phyloP scores from a whole-genome alignment of 1,140 invertebrate genomes.

The Capitella teleta region DNA sequence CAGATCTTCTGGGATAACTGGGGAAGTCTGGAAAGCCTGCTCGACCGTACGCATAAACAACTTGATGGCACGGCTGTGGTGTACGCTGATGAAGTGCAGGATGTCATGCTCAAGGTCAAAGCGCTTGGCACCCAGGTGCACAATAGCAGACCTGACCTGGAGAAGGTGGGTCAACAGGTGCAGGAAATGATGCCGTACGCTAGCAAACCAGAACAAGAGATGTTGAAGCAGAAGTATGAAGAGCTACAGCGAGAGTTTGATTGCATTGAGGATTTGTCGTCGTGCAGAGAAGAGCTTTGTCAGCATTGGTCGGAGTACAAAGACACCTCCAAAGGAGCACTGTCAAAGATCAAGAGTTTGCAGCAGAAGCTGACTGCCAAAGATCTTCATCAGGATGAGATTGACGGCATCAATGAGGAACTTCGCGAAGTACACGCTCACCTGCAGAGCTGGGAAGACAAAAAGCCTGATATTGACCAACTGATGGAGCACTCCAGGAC shows the following conservation, averaged over 20 bases:
- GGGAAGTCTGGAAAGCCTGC: conserved; percentile 70
- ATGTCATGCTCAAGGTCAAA: background rate
- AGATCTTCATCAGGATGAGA: background rate
- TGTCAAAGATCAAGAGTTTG: background rate
- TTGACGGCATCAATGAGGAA: background rate
- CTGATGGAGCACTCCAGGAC: background rate
- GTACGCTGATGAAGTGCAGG: conserved; percentile 57
- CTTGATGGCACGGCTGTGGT: conserved; percentile 69
- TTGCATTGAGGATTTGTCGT: no score
- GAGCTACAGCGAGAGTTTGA: no score
- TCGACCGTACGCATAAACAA: conserved; percentile 61
- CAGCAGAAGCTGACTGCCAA: background rate
- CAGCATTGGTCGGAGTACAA: background rate
- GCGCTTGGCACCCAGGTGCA: no score
- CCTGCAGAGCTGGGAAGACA: background rate
- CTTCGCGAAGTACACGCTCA: background rate
- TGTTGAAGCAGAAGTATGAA: no score
- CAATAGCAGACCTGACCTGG: no score
- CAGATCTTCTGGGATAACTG: conserved; percentile 72
- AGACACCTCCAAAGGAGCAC: background rate
- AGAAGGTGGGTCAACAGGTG: no score
- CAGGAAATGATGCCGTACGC: no score
- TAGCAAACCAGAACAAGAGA: no score
- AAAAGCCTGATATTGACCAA: background rate
- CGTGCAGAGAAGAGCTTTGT: no score